Evolutionary conservation across 1,140 invertebrate genomes (phyloP).

Genomic region (Olivierus martensii): DNA sequence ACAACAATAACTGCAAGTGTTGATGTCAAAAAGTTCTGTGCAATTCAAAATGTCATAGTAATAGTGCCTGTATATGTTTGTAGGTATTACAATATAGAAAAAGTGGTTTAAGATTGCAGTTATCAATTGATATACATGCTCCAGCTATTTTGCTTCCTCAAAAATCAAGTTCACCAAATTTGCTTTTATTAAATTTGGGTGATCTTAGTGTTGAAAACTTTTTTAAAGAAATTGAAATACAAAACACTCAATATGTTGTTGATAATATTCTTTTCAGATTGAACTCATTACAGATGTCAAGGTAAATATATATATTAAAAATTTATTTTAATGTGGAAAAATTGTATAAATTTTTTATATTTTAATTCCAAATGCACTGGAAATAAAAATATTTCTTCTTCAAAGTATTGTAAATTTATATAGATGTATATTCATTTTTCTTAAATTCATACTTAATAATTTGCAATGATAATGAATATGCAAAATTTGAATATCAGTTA

Average conservation of each 20-base stretch:
- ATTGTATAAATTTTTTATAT: too few species aligned
- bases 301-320: too few species aligned
- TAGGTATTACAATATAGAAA: conserved; percentile 39
- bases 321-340: not conserved
- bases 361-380: too few species aligned
- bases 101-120: conserved; percentile 45
- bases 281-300: conserved; percentile 47
- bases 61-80: conserved; percentile 4
- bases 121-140: conserved; percentile 55
- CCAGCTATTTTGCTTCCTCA: conserved; percentile 63
- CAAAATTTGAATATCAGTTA: too few species aligned
- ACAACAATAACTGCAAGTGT: too few species aligned
- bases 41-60: too few species aligned
- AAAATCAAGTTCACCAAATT: conserved; percentile 59
- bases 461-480: too few species aligned
- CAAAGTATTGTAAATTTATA: too few species aligned
- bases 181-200: conserved; percentile 63
- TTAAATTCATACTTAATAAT: too few species aligned
- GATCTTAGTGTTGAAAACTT: conserved; percentile 61
- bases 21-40: too few species aligned
- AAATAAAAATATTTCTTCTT: too few species aligned
- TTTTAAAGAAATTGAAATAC: conserved; percentile 44
- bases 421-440: too few species aligned
- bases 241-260: conserved; percentile 23
- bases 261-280: conserved; percentile 57